phyloP scores from a whole-genome alignment of 2,797 vertebrate genomes.

The Heliangelus exortis region DNA sequence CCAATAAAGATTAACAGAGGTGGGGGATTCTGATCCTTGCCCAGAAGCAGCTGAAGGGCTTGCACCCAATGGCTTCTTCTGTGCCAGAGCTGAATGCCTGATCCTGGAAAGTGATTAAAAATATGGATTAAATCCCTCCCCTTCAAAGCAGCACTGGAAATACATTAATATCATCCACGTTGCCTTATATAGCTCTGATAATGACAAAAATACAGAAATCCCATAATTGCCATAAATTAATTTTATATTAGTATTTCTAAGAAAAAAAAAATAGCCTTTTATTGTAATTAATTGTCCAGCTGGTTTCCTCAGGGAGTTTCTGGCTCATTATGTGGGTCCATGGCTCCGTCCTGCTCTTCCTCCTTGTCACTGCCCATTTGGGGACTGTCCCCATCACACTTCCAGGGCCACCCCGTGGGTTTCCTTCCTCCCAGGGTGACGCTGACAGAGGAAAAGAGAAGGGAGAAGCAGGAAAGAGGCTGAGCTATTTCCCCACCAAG shows the following conservation, averaged over 20 bases:
- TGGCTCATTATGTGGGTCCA: fast-evolving
- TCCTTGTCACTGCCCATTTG: not conserved
- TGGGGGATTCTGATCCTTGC: not conserved
- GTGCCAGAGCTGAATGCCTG: not conserved
- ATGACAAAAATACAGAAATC: slow-evolving; percentile 1
- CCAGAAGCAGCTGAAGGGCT: not conserved
- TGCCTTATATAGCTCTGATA: not conserved
- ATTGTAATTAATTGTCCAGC: not conserved
- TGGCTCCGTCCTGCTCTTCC: not conserved
- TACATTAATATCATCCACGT: not conserved
- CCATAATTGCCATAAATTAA: slow-evolving; percentile 17
- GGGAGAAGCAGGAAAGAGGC: not conserved
- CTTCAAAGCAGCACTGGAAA: not conserved
- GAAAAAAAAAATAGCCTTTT: not conserved
- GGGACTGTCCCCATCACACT: not conserved
- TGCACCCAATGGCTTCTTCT: not conserved
- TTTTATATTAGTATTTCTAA: slow-evolving; percentile 34
- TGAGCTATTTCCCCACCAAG: not conserved
- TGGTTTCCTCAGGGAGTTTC: fast-evolving
- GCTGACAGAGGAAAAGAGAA: not conserved
- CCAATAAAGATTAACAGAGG: not conserved
- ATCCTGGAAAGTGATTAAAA: not conserved
- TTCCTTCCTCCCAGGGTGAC: not conserved
- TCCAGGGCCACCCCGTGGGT: not conserved
- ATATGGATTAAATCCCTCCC: not conserved